A percentile compares a stretch with the other conserved stretches of the same genome.
Conservation (phyloP, 2,888 invertebrate genomes). For the Xylota sylvarum region DNA sequence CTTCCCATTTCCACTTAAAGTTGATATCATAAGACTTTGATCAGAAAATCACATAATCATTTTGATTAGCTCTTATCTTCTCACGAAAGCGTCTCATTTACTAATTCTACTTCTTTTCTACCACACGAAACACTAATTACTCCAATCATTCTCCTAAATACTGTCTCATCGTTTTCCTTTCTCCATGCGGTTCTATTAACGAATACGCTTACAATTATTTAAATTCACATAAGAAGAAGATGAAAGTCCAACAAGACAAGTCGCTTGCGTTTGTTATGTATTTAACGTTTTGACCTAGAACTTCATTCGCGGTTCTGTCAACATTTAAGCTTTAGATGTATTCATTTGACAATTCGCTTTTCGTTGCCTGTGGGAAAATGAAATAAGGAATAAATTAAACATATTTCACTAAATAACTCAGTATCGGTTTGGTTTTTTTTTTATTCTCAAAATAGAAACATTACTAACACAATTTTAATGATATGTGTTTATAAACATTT, state of each 20-base stretch:
- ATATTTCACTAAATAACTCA: slow-evolving; percentile 6
- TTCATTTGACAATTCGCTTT: slow-evolving; percentile 12
- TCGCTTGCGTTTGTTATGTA: slow-evolving; percentile 46
- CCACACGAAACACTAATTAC: not conserved
- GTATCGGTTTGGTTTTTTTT: not conserved
- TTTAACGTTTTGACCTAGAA: slow-evolving; percentile 64
- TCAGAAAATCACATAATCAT: too few relatives aligned
- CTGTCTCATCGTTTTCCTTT: slow-evolving; percentile 23
- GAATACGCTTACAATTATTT: slow-evolving; percentile 47
- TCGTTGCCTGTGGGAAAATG: not conserved
- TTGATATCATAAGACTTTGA: too few relatives aligned
- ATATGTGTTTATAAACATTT: slow-evolving; percentile 18
- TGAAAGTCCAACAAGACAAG: slow-evolving; percentile 45
- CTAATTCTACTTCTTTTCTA: not conserved
- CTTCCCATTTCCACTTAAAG: too few relatives aligned
- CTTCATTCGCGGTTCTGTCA: slow-evolving; percentile 44
- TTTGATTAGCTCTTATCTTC: not conserved
- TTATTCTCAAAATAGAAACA: slow-evolving; percentile 8
- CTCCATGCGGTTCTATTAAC: slow-evolving; percentile 6
- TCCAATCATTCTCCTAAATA: slow-evolving; percentile 3
- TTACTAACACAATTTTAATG: not conserved
- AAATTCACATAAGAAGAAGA: slow-evolving; percentile 52
- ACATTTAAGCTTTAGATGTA: slow-evolving; percentile 23
- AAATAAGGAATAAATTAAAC: slow-evolving; percentile 12
- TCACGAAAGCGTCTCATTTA: not conserved